Evolutionary conservation across 2,797 vertebrate species (phyloP).

Genomic region (Arremon brunneinucha): DNA sequence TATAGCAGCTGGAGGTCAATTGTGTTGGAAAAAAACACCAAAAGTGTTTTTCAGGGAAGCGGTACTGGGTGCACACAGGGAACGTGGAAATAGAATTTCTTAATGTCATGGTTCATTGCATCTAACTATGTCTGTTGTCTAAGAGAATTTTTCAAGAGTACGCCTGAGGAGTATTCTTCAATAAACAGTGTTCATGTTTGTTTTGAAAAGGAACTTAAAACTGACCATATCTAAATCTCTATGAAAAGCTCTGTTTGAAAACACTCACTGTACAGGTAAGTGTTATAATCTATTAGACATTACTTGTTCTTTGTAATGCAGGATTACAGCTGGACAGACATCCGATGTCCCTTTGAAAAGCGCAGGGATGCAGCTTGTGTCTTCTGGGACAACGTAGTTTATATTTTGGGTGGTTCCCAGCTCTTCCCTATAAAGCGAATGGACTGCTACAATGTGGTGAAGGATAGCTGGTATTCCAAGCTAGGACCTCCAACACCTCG

Average conservation of each 20-base stretch:
- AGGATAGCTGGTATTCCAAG: constrained; percentile 99
- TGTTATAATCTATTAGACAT: constrained; percentile 60
- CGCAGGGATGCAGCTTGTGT: constrained; percentile 93
- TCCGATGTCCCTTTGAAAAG: constrained; percentile 97
- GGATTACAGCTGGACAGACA: constrained; percentile 97
- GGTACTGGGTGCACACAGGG: neutral
- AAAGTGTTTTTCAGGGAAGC: constrained; percentile 14
- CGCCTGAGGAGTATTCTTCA: constrained; percentile 56
- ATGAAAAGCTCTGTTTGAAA: constrained; percentile 67
- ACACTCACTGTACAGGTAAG: constrained; percentile 52
- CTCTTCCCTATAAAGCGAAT: constrained; percentile 98
- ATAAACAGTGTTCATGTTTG: constrained; percentile 61
- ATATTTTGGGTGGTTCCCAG: constrained; percentile 97
- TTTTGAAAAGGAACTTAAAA: constrained; percentile 66
- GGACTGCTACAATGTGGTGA: constrained; percentile 98
- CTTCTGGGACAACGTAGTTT: constrained; percentile 99
- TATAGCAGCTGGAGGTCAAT: neutral
- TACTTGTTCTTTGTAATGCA: constrained; percentile 72
- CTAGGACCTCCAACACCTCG: constrained; percentile 93
- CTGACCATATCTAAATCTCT: constrained; percentile 56
- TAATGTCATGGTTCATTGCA: constrained; percentile 52
- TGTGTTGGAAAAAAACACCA: neutral
- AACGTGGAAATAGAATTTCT: constrained; percentile 4
- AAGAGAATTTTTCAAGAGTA: constrained; percentile 63
- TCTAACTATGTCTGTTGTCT: constrained; percentile 59